These are phyloP conservation scores for Trachelus tabidus DNA, from an alignment of 2,888 invertebrate species.

Conservation along the genomic window DNA sequence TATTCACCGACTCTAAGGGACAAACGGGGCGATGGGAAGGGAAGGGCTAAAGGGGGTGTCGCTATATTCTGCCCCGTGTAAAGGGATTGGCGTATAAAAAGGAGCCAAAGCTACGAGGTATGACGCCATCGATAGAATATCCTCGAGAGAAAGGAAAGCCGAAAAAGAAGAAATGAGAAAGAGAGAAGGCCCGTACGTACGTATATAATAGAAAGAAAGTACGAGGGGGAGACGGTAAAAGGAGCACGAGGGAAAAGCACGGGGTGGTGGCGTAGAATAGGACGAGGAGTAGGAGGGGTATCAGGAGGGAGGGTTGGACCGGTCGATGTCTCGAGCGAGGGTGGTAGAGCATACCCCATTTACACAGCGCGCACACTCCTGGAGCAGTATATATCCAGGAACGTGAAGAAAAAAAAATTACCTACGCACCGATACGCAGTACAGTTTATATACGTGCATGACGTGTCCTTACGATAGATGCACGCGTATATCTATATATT, in stretches of 20 bases:
- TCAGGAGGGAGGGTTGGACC: conserved; percentile 15
- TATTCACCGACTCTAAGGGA: neutral
- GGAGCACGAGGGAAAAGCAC: conserved; percentile 9
- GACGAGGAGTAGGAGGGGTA: conserved; percentile 10
- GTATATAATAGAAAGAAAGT: conserved; percentile 3
- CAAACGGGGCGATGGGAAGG: neutral
- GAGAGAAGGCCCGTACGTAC: neutral
- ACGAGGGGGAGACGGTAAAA: conserved; percentile 2
- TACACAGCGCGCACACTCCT: conserved; percentile 19
- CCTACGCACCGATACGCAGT: conserved; percentile 4
- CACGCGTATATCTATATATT: neutral
- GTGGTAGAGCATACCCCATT: conserved; percentile 21
- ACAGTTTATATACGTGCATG: neutral
- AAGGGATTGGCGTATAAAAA: neutral
- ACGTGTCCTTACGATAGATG: neutral
- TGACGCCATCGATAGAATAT: neutral
- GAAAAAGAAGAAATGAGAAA: neutral
- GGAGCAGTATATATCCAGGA: neutral
- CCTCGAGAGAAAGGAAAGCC: neutral
- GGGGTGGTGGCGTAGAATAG: neutral
- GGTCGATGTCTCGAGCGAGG: conserved; percentile 26
- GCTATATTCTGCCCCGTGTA: neutral
- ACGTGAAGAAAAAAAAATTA: conserved; percentile 6
- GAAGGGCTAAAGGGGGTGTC: neutral
- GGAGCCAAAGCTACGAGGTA: neutral